Conservation (phyloP, 2,113 vertebrate species). For the Chrysochloris asiatica region DNA sequence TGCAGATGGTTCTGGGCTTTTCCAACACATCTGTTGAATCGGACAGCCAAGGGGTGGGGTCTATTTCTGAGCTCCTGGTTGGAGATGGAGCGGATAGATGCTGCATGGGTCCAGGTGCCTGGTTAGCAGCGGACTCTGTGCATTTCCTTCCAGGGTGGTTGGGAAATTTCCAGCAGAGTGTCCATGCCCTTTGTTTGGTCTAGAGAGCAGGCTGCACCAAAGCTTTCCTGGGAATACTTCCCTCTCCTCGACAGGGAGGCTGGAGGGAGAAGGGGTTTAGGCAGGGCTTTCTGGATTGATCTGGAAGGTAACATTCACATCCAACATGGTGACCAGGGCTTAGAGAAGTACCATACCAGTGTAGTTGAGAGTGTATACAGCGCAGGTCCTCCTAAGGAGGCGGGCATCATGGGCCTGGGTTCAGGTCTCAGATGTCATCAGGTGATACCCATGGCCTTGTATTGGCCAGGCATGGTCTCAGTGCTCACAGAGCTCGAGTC, state of each 20-base stretch:
- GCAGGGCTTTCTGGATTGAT: neutral
- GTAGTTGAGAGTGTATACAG: neutral
- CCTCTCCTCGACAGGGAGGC: neutral
- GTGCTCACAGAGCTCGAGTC: neutral
- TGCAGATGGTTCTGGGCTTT: slow-evolving; percentile 7
- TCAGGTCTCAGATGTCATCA: neutral
- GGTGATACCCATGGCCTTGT: neutral
- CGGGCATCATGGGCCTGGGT: neutral
- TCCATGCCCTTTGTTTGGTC: neutral
- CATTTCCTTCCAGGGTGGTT: neutral
- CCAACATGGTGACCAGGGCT: neutral
- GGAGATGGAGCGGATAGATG: neutral
- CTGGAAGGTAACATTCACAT: neutral
- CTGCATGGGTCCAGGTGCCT: neutral
- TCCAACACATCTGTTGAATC: slow-evolving; percentile 39
- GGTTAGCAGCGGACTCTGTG: neutral
- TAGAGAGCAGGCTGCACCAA: neutral
- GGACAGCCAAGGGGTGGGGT: neutral
- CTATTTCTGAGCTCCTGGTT: neutral
- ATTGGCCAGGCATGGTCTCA: neutral
- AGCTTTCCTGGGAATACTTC: neutral
- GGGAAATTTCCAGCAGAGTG: neutral
- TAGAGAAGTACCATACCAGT: neutral
- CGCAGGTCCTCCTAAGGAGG: rapidly evolving
- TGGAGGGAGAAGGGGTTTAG: neutral